phyloP scores from a whole-genome alignment of 2,888 invertebrate genomes.

The Campoplex capitator region DNA sequence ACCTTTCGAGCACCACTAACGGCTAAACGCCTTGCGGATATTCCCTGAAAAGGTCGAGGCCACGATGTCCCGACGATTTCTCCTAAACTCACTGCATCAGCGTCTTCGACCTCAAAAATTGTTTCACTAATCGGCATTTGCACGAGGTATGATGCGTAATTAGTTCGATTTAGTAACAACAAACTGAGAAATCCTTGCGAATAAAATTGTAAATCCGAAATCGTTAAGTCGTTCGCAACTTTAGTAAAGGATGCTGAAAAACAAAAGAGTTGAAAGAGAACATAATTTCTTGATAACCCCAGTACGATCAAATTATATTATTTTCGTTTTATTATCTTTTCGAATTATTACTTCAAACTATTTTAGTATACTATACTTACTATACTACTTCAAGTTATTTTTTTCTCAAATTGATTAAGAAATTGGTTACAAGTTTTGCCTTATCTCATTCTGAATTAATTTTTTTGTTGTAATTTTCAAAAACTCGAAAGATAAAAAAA shows the following conservation, averaged over 20 bases:
- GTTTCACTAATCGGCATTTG: constrained; percentile 78
- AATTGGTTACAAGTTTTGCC: background rate
- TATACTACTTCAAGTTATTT: background rate
- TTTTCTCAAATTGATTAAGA: background rate
- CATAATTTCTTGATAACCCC: no score
- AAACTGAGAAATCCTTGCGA: constrained; percentile 90
- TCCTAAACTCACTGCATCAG: constrained; percentile 73
- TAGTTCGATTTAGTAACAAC: constrained; percentile 83
- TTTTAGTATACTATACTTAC: no score
- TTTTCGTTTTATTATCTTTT: background rate
- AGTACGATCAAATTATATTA: no score
- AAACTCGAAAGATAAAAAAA: background rate
- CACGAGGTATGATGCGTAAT: constrained; percentile 77
- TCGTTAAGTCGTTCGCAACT: constrained; percentile 77
- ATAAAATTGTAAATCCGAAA: constrained; percentile 92
- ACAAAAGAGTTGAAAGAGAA: constrained; percentile 30
- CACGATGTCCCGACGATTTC: constrained; percentile 78
- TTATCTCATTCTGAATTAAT: no score
- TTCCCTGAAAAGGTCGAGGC: constrained; percentile 80
- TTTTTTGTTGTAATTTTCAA: background rate
- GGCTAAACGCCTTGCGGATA: constrained; percentile 87
- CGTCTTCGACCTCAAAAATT: constrained; percentile 68
- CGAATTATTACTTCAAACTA: background rate
- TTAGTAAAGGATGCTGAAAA: constrained; percentile 74
- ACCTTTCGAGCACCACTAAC: constrained; percentile 95